These are phyloP conservation scores for Cisticola juncidis DNA, from an alignment of 2,113 vertebrate species.

Conservation along the genomic window DNA sequence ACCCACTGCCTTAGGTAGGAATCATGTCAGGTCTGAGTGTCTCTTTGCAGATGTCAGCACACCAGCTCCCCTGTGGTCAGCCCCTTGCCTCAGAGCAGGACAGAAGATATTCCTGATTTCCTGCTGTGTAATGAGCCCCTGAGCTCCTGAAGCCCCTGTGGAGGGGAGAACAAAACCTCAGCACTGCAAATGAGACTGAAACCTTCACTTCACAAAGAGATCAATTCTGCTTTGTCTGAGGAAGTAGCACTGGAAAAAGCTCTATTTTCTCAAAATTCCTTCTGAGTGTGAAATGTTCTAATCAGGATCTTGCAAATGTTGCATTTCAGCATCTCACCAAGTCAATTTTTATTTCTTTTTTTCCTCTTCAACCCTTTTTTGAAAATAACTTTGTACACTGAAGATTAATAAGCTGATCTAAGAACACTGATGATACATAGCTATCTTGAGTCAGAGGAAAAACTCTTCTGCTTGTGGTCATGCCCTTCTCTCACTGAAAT, in stretches of 20 bases:
- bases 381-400: not conserved
- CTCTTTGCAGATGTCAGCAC: not conserved
- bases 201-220: accelerated
- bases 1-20: not conserved
- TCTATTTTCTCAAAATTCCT: not conserved
- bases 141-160: accelerated
- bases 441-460: not conserved
- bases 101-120: not conserved
- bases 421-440: not conserved
- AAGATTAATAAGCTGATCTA: not conserved
- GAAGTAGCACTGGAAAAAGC: not conserved
- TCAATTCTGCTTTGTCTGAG: not conserved
- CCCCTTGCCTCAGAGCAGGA: not conserved
- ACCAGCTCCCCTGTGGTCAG: not conserved
- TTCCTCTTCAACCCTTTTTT: not conserved
- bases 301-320: not conserved
- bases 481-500: not conserved
- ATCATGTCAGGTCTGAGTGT: not conserved
- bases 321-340: not conserved
- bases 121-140: not conserved
- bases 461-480: not conserved
- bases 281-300: not conserved
- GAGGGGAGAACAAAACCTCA: not conserved
- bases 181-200: not conserved
- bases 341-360: not conserved